Evolutionary conservation across 2,888 invertebrate genomes (phyloP), one percentile per base, ranked within the genome.

Genomic region (Macrosoma leucophasiata): DNA sequence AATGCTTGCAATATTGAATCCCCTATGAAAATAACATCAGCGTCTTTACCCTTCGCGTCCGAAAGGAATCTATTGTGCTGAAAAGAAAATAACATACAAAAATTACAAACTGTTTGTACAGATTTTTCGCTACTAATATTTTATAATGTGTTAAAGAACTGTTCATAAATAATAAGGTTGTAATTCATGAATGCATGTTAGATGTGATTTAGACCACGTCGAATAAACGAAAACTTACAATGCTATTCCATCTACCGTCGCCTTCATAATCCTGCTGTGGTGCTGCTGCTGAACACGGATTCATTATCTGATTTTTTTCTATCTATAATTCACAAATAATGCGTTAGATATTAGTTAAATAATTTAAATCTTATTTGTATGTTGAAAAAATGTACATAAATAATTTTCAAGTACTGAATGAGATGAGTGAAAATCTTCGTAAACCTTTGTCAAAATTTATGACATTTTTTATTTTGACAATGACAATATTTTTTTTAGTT

Each of bases 11-110:
- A 84, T 48, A 96, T 89, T 25, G 95, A 95, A 75, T 96, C 97
- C 1, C 96, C 97, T 45, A 96, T 88, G 57, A 96, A 94, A 51
- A 96, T 89, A 15, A 96, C 95, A 69, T 97, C 96, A 8, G 95
- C 95, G 75, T 97, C 96, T 75, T 93, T 92, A 55, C 94, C 95
- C 64, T 92, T 90, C 4, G 93, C 92, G 69, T 96, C 94, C 7
- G 89, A 88, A 35, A 95, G 84, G 74, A 95, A 96, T 53, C 94
- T 87, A 55, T 93, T 91, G 68, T 96, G 96, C 94, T 94, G 77
- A 41, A 86, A 87, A 58, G 47, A 42, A 46, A 40, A 34, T 31
- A 22, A 35, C 44, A 14, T 9, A 32, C 32, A 13, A 4, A 2
- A 25, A n/a, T 25, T 17, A 38, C 23, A 34, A 30, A 17, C 17